A percentile compares a stretch with the other conserved stretches of the same genome.
These are phyloP conservation scores for Tetranychus truncatus DNA, from an alignment of 2,888 invertebrate species.

Conservation along the genomic window DNA sequence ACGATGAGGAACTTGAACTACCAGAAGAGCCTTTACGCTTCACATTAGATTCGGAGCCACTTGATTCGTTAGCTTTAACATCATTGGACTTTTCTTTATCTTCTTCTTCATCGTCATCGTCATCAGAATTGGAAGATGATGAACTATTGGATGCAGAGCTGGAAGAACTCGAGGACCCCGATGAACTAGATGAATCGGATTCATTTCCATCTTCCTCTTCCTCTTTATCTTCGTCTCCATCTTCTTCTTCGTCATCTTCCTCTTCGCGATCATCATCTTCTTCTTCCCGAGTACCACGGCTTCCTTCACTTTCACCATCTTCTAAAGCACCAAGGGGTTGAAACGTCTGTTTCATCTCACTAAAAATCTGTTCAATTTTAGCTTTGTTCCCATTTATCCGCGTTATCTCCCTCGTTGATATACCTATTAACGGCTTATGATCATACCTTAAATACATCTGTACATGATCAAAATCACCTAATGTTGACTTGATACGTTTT, in stretches of 20 bases:
- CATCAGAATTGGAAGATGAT: constrained; percentile 15
- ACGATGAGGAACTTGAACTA: background rate
- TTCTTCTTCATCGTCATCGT: constrained; percentile 19
- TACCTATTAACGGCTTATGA: constrained; percentile 19
- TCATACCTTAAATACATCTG: constrained; percentile 14
- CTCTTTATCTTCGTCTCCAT: background rate
- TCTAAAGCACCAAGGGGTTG: constrained; percentile 20
- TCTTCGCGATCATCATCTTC: background rate
- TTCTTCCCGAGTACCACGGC: background rate
- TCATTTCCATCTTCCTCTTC: constrained; percentile 2
- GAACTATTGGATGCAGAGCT: constrained; percentile 15
- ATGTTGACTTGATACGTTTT: constrained; percentile 24
- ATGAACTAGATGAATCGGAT: constrained; percentile 16
- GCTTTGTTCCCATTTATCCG: constrained; percentile 19
- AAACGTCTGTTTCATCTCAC: constrained; percentile 20
- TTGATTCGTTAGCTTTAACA: background rate
- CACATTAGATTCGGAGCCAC: background rate
- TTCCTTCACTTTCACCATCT: constrained; percentile 14
- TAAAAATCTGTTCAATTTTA: constrained; percentile 21
- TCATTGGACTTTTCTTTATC: constrained; percentile 11
- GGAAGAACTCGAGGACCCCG: constrained; percentile 16
- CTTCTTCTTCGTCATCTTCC: background rate
- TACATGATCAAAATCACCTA: constrained; percentile 22
- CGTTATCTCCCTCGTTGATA: constrained; percentile 19
- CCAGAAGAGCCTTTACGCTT: constrained; percentile 3